phyloP scores from a whole-genome alignment of 2,888 invertebrate species.

The Pseudococcus longispinus region DNA sequence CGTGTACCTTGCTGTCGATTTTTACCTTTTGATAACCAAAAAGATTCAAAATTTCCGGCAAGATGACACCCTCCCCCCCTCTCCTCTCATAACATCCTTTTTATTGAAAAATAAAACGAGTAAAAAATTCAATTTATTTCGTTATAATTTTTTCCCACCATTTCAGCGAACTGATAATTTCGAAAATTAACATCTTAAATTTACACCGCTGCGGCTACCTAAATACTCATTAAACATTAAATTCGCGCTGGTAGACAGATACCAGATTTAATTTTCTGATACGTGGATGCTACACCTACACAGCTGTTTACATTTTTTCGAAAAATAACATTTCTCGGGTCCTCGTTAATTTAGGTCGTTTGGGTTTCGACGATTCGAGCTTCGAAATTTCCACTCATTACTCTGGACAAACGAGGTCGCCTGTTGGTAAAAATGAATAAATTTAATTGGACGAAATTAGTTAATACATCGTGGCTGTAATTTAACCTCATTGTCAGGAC shows the following conservation, averaged over 20 bases:
- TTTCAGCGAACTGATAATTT: not conserved
- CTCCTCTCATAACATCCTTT: too few relatives aligned
- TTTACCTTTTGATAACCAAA: too few relatives aligned
- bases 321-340: not conserved
- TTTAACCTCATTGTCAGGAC: not conserved
- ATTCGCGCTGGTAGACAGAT: not conserved
- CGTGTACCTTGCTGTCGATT: too few relatives aligned
- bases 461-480: not conserved
- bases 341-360: not conserved
- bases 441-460: conserved; percentile 15
- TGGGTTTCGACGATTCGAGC: not conserved
- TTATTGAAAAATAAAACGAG: too few relatives aligned
- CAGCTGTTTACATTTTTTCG: not conserved
- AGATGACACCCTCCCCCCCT: too few relatives aligned
- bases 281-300: not conserved
- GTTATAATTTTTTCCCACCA: not conserved
- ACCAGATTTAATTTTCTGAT: not conserved
- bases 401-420: not conserved
- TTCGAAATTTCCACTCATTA: not conserved
- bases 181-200: not conserved
- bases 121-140: not conserved
- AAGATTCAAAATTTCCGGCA: too few relatives aligned
- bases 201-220: not conserved
- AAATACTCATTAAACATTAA: not conserved
- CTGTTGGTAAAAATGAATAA: not conserved